phyloP scores from a whole-genome alignment of 2,113 vertebrate species.

The Colossoma macropomum region DNA sequence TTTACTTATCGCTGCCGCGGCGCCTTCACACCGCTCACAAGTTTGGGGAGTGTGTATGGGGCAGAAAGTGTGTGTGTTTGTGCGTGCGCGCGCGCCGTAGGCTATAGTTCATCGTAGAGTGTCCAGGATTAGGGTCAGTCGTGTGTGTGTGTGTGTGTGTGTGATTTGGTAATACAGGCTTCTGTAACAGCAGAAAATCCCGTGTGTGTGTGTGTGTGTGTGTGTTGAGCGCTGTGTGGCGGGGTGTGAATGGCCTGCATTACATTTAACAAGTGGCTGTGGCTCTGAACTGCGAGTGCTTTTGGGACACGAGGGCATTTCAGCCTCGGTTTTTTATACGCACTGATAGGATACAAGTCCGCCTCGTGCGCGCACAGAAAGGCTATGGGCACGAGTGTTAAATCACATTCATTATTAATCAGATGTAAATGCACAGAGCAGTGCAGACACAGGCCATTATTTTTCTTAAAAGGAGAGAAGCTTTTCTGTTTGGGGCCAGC shows the following conservation, averaged over 20 bases:
- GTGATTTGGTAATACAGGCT: slow-evolving; percentile 72
- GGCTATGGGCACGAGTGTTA: background rate
- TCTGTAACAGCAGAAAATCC: slow-evolving; percentile 86
- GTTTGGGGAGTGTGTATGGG: slow-evolving; percentile 21
- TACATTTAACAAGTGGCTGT: slow-evolving; percentile 84
- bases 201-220: slow-evolving; percentile 84
- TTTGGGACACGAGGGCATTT: slow-evolving; percentile 41
- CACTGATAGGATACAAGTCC: slow-evolving; percentile 21
- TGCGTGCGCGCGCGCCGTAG: background rate
- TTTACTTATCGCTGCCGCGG: slow-evolving; percentile 17
- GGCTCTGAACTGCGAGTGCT: slow-evolving; percentile 74
- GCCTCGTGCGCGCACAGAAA: background rate
- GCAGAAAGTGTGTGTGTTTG: background rate
- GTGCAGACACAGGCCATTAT: background rate
- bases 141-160: slow-evolving; percentile 48
- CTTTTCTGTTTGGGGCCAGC: background rate
- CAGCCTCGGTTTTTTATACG: slow-evolving; percentile 21
- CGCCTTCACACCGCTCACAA: slow-evolving; percentile 14
- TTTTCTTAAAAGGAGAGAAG: slow-evolving; percentile 3
- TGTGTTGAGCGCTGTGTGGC: slow-evolving; percentile 84
- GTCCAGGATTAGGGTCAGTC: slow-evolving; percentile 58
- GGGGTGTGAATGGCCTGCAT: slow-evolving; percentile 86
- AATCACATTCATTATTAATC: slow-evolving; percentile 23
- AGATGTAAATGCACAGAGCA: background rate
- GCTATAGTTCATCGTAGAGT: slow-evolving; percentile 24